Evolutionary conservation across 2,113 vertebrate species (phyloP).

Genomic region (Chlorocebus sabaeus): DNA sequence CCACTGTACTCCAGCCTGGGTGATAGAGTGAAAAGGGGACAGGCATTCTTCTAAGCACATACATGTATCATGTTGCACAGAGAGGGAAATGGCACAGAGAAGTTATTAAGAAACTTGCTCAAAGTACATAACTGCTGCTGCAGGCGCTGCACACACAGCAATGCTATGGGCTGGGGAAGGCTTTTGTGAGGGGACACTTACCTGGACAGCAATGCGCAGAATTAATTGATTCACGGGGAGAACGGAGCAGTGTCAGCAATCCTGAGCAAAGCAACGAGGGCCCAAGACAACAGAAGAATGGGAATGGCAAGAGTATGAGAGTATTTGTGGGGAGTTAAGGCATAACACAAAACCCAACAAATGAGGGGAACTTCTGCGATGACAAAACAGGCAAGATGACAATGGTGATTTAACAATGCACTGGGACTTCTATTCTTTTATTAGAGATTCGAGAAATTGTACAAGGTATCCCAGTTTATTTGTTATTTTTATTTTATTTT

Average conservation of each 20-base stretch:
- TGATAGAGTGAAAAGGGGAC: too few relatives aligned
- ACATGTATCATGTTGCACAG: too few relatives aligned
- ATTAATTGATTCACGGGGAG: too few relatives aligned
- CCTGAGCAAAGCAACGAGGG: neutral
- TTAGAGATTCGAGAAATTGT: neutral
- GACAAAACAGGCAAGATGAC: neutral
- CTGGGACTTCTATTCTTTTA: neutral
- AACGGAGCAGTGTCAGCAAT: neutral
- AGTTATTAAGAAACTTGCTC: neutral
- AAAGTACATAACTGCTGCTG: neutral
- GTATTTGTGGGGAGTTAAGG: neutral
- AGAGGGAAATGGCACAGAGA: neutral
- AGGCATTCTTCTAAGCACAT: neutral
- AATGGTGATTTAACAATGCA: accelerated
- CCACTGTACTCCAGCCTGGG: too few relatives aligned
- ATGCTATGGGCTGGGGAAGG: neutral
- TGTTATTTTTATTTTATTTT: too few relatives aligned
- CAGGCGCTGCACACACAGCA: too few relatives aligned
- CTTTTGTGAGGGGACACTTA: neutral
- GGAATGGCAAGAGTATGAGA: neutral
- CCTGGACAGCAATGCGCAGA: neutral
- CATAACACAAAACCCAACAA: neutral
- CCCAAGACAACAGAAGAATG: neutral
- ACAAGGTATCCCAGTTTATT: too few relatives aligned
- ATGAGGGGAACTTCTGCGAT: accelerated